A percentile compares a stretch with the other conserved stretches of the same genome.
These are phyloP conservation scores for Prolemur simus DNA, from an alignment of 2,113 vertebrate species.

Conservation along the genomic window DNA sequence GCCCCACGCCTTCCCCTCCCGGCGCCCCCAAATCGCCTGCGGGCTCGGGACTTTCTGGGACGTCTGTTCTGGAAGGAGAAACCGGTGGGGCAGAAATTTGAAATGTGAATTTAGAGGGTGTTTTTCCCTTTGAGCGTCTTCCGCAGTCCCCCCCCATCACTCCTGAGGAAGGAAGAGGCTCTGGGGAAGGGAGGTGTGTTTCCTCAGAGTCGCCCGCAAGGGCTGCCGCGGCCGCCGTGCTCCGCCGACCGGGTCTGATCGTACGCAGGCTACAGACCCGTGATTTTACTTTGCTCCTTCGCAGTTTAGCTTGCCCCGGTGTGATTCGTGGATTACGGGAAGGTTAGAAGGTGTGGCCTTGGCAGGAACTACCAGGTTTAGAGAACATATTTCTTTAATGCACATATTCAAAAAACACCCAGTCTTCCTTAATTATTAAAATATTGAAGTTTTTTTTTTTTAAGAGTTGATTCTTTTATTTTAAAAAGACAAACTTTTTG, in stretches of 20 bases:
- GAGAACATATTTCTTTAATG: background rate
- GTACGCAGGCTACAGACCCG: background rate
- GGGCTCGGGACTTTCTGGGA: background rate
- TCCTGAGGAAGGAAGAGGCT: background rate
- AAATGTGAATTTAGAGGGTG: background rate
- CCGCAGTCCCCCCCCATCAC: background rate
- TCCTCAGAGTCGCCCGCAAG: background rate
- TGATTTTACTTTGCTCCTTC: background rate
- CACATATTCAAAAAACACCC: background rate
- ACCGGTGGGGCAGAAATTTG: background rate
- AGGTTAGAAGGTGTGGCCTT: background rate
- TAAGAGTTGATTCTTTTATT: background rate
- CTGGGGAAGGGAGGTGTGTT: background rate
- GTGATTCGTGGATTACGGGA: background rate
- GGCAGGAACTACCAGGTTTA: background rate
- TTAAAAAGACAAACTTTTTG: background rate
- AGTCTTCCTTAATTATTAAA: background rate
- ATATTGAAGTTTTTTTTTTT: background rate
- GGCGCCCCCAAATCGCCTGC: accelerated
- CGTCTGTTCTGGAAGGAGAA: background rate
- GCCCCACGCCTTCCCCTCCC: background rate
- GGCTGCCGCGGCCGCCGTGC: background rate
- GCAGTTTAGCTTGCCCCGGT: background rate
- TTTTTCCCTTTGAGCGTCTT: no score
- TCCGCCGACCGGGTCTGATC: accelerated